Percentiles rank a stretch among this genome's conserved stretches.
Evolutionary conservation across 30 jellyfish, hydroid and myxozoan species (phyloP).

Genomic region (Aurelia coerulea): DNA sequence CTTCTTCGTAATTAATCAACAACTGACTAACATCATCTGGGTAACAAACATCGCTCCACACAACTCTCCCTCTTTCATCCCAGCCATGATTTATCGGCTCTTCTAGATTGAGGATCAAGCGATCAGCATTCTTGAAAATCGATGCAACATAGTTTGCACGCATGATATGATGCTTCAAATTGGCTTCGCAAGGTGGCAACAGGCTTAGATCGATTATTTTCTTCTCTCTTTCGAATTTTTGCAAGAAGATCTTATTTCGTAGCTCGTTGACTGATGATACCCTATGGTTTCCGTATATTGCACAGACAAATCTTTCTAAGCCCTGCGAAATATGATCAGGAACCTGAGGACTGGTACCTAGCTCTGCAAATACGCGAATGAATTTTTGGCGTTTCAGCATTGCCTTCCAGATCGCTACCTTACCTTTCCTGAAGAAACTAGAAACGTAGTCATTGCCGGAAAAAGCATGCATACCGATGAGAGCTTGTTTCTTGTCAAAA

Average conservation of each 20-base stretch:
- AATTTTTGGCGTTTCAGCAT: conserved; percentile 24
- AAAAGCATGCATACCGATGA: conserved; percentile 42
- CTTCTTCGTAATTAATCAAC: background rate
- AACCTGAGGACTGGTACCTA: conserved; percentile 17
- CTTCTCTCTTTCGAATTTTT: conserved; percentile 30
- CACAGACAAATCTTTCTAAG: conserved; percentile 1
- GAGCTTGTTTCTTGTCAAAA: conserved; percentile 8
- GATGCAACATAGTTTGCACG: conserved; percentile 29
- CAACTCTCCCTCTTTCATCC: conserved; percentile 14
- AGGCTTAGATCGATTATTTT: conserved; percentile 43
- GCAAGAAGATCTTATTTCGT: conserved; percentile 14
- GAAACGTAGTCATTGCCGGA: conserved; percentile 36
- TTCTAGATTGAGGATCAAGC: no score
- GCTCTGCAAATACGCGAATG: conserved; percentile 20
- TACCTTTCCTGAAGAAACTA: conserved; percentile 26
- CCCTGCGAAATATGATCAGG: background rate
- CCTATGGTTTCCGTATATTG: background rate
- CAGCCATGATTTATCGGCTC: conserved; percentile 7
- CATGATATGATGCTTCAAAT: conserved; percentile 8
- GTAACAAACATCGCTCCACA: conserved; percentile 13
- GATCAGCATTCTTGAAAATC: background rate
- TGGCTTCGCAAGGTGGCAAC: conserved; percentile 15
- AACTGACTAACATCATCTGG: background rate
- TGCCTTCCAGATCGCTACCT: conserved; percentile 7
- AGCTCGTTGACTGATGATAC: conserved; percentile 8